These are phyloP conservation scores for Diorhabda sublineata DNA, from an alignment of 1,140 invertebrate genomes.

Conservation along the genomic window DNA sequence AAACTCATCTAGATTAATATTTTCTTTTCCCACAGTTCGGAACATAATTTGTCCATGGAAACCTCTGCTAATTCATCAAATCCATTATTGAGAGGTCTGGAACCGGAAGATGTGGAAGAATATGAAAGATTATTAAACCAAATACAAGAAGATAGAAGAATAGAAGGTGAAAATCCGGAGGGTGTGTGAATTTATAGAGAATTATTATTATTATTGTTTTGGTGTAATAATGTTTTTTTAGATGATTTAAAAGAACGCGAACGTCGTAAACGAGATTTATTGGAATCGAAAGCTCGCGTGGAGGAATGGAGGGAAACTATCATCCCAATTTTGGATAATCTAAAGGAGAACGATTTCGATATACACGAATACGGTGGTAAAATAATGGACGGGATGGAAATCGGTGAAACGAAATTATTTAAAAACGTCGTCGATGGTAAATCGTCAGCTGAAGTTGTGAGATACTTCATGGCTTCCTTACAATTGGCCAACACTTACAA, in stretches of 20 bases:
- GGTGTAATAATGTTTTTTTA: background rate
- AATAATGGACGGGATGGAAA: conserved; percentile 36
- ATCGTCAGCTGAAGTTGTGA: conserved; percentile 35
- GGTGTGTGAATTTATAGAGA: no score
- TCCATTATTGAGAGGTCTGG: no score
- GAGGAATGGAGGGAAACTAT: conserved; percentile 37
- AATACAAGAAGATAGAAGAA: background rate
- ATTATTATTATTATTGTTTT: no score
- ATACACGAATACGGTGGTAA: conserved; percentile 41
- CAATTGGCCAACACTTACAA: conserved; percentile 42
- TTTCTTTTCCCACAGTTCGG: no score
- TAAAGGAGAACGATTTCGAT: conserved; percentile 38
- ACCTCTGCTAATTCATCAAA: no score
- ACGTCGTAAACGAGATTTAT: conserved; percentile 11
- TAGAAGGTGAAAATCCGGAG: no score
- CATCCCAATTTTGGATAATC: conserved; percentile 31
- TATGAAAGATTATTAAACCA: background rate
- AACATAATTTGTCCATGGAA: no score
- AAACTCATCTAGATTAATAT: no score
- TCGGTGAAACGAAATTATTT: conserved; percentile 29
- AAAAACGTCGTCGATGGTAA: conserved; percentile 31
- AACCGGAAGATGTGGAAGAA: background rate
- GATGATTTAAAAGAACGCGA: background rate
- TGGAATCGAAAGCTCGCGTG: conserved; percentile 18
- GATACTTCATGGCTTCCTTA: conserved; percentile 38